These are phyloP conservation scores for Chymomyza fuscimana DNA, from an alignment of 2,888 invertebrate species.

Conservation along the genomic window DNA sequence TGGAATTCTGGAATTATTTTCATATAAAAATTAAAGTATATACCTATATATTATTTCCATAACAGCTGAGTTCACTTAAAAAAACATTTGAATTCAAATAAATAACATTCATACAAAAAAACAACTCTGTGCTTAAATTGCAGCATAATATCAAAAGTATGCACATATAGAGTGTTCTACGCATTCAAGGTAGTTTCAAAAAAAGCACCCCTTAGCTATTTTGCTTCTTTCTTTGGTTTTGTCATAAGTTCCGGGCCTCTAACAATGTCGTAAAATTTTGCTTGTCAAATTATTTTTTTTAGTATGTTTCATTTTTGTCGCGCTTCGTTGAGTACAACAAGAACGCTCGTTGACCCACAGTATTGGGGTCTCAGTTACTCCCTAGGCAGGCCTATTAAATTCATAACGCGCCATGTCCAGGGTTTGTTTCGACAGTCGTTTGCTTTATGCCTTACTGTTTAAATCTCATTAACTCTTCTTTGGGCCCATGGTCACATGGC, in stretches of 20 bases:
- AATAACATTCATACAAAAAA: no score
- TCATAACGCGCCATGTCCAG: constrained; percentile 58
- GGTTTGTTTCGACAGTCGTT: constrained; percentile 10
- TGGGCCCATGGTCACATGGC: constrained; percentile 18
- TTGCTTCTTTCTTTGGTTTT: neutral
- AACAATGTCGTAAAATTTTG: constrained; percentile 38
- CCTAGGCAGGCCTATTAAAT: constrained; percentile 35
- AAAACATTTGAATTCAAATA: no score
- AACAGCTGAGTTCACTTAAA: no score
- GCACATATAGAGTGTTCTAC: no score
- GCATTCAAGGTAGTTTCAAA: neutral
- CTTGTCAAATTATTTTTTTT: constrained; percentile 7
- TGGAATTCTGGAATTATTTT: no score
- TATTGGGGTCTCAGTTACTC: constrained; percentile 25
- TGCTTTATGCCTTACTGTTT: constrained; percentile 14
- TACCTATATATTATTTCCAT: no score
- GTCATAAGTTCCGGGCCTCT: constrained; percentile 9
- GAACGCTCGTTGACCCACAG: neutral
- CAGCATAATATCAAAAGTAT: no score
- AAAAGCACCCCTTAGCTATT: neutral
- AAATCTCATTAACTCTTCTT: constrained; percentile 51
- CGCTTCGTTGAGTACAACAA: constrained; percentile 1
- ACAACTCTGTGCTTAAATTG: no score
- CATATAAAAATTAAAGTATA: no score
- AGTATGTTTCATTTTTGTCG: neutral